Base-by-base conservation (phyloP, 2,113 vertebrate species). In the Gasterosteus aculeatus region DNA sequence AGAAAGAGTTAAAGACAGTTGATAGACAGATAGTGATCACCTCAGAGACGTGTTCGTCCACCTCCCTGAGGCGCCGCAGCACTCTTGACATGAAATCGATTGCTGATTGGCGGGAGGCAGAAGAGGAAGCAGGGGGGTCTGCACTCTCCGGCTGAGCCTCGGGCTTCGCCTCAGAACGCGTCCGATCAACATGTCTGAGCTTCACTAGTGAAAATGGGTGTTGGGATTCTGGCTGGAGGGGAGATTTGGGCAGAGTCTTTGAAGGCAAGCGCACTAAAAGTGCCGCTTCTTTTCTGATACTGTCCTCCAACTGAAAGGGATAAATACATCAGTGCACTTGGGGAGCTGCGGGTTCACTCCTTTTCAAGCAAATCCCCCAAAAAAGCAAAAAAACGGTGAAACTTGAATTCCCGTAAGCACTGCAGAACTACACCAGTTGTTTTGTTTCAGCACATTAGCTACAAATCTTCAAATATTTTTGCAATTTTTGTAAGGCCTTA, bases 21-120 rank as follows among this genome's bases (percentile, higher is more conserved):
- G 22, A 29, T 29, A 56, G 22, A 29, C 53, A 56, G 53, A 56
- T 61, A 79, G 72, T 54, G 67, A 84, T 99, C 97, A 99, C 98
- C 97, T 99, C 95, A 73, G 95, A 95, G 87, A 97, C 91, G 91
- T 95, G 94, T 71, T 98, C 96, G 29, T 99, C 97, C 90, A 98
- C 95, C 84, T 95, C 94, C 91, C 96, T 96, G 86, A 99, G 96
- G 83, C 97, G 96, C 82, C 95, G 94, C 75, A 97, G 94, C 83
- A 98, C 94, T 89, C 96, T 95, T 19, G 94, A 94, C 80, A 98
- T 95, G 69, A 95, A 95, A 89, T 94, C 88, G 5, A 95, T 92
- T 74, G 95, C 94, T 47, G 95, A 95, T 82, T 91, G 95, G 89
- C 92, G 75, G 75, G 96, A 92, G 7, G 94, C 67, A 60, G 94